Conservation (phyloP, 2,888 invertebrate species). For the Zhuqinia jingwanae region DNA sequence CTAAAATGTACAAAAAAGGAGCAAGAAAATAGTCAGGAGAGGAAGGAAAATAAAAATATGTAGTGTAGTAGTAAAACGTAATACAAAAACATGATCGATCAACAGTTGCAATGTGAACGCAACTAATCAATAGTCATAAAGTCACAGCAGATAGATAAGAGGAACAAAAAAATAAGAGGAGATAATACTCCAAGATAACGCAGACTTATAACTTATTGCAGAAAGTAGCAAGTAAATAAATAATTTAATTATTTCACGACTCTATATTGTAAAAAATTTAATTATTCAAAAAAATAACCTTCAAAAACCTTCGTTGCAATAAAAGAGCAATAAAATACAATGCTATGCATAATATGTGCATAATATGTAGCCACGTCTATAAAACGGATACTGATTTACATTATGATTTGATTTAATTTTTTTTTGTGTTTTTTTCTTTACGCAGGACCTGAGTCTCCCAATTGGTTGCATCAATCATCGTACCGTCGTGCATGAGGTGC, state of each 20-base stretch:
- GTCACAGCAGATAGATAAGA: neutral
- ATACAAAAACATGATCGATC: slow-evolving; percentile 12
- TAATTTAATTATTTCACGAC: too few relatives aligned
- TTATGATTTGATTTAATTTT: neutral
- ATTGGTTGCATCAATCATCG: slow-evolving; percentile 69
- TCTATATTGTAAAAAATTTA: slow-evolving; percentile 3
- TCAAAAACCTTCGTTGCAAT: neutral
- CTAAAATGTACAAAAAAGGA: neutral
- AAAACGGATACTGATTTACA: neutral
- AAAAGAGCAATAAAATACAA: neutral
- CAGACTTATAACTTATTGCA: neutral
- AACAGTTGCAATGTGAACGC: neutral
- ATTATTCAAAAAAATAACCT: slow-evolving; percentile 9
- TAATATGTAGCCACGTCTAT: neutral
- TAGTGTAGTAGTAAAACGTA: neutral
- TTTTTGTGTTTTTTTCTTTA: slow-evolving; percentile 3
- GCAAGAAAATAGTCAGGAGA: neutral
- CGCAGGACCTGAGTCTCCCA: slow-evolving; percentile 67
- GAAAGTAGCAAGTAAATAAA: neutral
- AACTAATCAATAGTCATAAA: slow-evolving; percentile 35
- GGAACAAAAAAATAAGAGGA: neutral
- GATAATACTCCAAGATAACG: neutral
- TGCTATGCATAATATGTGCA: neutral
- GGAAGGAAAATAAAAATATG: slow-evolving; percentile 14
- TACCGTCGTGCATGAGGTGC: slow-evolving; percentile 70